Base-by-base conservation (phyloP, 2,888 invertebrate genomes). In the Sussaba pulchella region DNA sequence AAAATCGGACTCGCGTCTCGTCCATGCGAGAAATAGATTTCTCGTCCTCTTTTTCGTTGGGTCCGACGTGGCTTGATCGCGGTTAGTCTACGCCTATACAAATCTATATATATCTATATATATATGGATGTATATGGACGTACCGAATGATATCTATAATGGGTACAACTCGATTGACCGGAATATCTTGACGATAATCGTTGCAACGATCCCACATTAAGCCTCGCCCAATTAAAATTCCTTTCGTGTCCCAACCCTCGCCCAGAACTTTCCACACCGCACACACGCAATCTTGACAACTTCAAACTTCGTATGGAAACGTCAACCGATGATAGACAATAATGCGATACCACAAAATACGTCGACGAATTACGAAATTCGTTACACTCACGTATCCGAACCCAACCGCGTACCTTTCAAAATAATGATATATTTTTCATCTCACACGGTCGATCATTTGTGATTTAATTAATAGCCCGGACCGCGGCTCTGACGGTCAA, bases 201-300 rank as follows among this genome's bases (percentile, higher is more conserved):
- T 47, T 54, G 64, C 63, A 75, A 54, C 52, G 50, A 64, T 75
- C 39, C 36, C 36, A 45, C 70, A 63, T 47, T 71, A 69, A 43
- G 47, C 17, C 63, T 36, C 45, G n/a, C 69, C 76, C 79, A 75
- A 83, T 84, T 83, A 84, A 84, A 81, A 83, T 84, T 84, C 84
- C 78, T 74, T 66, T 54, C 63, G 10, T 24, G 21, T 81, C n/a
- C 54, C 57, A 52, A 39, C 75, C 31, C 71, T 39, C 72, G 66
- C 61, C 26, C 24, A 52, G 26, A 57, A 45, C 41, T 74, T 73
- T 72, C 77, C 50, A 45, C 14, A n/a, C n/a, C n/a, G n/a, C n/a
- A n/a, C n/a, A n/a, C n/a, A n/a, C n/a, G n/a, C n/a, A n/a, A n/a
- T n/a, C n/a, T n/a, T 50, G 63, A 69, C 72, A 66, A 71, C 61